phyloP scores from a whole-genome alignment of 2,797 vertebrate species.

The Arnoldichthys spilopterus region DNA sequence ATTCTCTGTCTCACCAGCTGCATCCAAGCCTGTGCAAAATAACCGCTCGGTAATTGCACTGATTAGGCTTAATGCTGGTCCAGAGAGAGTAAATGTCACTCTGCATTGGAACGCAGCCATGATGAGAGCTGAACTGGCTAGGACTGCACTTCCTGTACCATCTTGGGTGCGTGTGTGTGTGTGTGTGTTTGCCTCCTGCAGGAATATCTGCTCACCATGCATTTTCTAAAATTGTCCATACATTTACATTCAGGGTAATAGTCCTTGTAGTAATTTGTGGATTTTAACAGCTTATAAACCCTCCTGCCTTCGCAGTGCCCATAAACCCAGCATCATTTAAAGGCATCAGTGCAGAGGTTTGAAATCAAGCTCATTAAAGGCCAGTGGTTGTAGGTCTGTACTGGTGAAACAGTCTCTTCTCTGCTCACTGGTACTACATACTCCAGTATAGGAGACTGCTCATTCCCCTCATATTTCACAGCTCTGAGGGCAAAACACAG shows the following conservation, averaged over 20 bases:
- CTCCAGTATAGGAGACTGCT: neutral
- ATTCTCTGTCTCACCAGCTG: conserved; percentile 19
- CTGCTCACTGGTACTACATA: neutral
- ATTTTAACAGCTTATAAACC: conserved; percentile 4
- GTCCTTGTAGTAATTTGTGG: neutral
- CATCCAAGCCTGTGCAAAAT: conserved; percentile 15
- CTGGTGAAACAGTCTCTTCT: neutral
- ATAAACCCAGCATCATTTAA: neutral
- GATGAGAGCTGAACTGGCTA: conserved; percentile 32
- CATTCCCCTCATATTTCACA: conserved; percentile 22
- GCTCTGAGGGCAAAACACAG: conserved; percentile 9
- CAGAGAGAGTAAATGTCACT: conserved; percentile 19
- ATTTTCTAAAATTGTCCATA: conserved; percentile 32
- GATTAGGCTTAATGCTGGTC: conserved; percentile 14
- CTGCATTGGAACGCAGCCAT: conserved; percentile 34
- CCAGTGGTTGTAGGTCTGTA: neutral
- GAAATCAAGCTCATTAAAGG: neutral
- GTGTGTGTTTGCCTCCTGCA: conserved; percentile 29
- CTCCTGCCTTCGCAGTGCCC: neutral
- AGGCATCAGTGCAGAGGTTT: no score
- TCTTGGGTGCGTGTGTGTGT: conserved; percentile 22
- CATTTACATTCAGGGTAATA: conserved; percentile 19
- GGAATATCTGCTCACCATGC: conserved; percentile 24
- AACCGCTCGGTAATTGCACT: conserved; percentile 14
- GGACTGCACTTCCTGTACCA: conserved; percentile 26